A percentile compares a stretch with the other conserved stretches of the same genome.
These are phyloP conservation scores for Drosophila malerkotliana DNA, from an alignment of 1,140 invertebrate species.

Conservation along the genomic window DNA sequence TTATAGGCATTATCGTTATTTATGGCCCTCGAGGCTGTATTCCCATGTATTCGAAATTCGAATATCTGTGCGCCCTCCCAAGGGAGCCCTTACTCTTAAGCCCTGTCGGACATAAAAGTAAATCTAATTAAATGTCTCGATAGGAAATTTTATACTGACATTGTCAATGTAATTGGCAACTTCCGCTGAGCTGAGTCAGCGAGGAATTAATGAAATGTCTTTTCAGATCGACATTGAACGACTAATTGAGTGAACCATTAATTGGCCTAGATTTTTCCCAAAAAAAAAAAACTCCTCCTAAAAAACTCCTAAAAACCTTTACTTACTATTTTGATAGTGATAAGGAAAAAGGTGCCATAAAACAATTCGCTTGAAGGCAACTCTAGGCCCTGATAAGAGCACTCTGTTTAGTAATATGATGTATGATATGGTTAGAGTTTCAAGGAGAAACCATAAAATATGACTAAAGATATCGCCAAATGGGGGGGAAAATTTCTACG, in stretches of 20 bases:
- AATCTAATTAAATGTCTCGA: conserved; percentile 71
- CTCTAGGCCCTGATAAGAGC: conserved; percentile 24
- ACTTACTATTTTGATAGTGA: conserved; percentile 1
- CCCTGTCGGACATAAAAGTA: conserved; percentile 58
- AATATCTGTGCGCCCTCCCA: conserved; percentile 50
- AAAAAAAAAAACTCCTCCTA: conserved; percentile 21
- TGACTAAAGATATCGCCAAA: conserved; percentile 11
- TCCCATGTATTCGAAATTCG: conserved; percentile 35
- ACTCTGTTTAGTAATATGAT: conserved; percentile 40
- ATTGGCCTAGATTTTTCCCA: conserved; percentile 42
- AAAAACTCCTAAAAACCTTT: not conserved
- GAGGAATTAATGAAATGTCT: conserved; percentile 50
- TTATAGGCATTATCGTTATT: conserved; percentile 84
- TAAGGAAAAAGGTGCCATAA: conserved; percentile 32
- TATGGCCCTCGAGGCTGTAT: conserved; percentile 74
- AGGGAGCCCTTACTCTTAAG: conserved; percentile 36
- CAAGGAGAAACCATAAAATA: conserved; percentile 35
- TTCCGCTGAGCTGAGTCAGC: conserved; percentile 37
- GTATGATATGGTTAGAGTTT: conserved; percentile 25
- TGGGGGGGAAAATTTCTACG: not conserved
- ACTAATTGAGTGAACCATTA: conserved; percentile 44
- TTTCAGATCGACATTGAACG: conserved; percentile 47
- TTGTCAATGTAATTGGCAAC: conserved; percentile 53
- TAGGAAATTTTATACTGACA: conserved; percentile 13
- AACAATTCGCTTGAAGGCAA: conserved; percentile 35